Percentiles rank a stretch among this genome's conserved stretches.
These are phyloP conservation scores for Sinosuthora webbiana DNA, from an alignment of 2,113 vertebrate species.

Conservation along the genomic window DNA sequence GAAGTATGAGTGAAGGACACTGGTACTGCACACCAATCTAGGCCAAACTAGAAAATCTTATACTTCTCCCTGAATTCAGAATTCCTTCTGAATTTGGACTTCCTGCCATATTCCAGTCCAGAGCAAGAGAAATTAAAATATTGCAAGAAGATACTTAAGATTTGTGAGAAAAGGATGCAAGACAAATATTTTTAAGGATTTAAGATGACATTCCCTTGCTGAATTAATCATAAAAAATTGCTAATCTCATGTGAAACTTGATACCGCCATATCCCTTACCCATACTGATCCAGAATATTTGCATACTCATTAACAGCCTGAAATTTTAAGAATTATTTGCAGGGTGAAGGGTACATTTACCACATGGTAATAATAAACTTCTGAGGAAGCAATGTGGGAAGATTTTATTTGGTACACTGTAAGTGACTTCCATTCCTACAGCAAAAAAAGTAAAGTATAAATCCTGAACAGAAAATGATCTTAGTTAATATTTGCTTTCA, in stretches of 20 bases:
- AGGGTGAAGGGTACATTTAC: background rate
- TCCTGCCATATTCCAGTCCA: background rate
- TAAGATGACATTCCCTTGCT: background rate
- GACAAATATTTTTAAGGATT: background rate
- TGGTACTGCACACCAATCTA: background rate
- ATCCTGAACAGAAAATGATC: background rate
- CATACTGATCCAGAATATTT: background rate
- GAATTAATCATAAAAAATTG: slow-evolving; percentile 30
- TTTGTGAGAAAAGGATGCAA: background rate
- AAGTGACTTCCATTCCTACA: background rate
- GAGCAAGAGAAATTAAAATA: background rate
- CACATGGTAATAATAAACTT: slow-evolving; percentile 21
- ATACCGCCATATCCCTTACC: background rate
- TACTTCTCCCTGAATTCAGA: background rate
- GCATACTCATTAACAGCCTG: background rate
- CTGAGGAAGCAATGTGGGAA: background rate
- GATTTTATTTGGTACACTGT: background rate
- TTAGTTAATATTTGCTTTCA: background rate
- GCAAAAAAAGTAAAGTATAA: background rate
- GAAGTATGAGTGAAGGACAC: background rate
- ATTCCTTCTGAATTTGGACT: background rate
- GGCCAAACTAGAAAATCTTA: background rate
- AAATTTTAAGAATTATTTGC: slow-evolving; percentile 3
- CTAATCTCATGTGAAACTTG: background rate
- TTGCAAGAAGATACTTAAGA: background rate